Conservation (phyloP, 2,888 invertebrate species). For the Mythimna ferrago region DNA sequence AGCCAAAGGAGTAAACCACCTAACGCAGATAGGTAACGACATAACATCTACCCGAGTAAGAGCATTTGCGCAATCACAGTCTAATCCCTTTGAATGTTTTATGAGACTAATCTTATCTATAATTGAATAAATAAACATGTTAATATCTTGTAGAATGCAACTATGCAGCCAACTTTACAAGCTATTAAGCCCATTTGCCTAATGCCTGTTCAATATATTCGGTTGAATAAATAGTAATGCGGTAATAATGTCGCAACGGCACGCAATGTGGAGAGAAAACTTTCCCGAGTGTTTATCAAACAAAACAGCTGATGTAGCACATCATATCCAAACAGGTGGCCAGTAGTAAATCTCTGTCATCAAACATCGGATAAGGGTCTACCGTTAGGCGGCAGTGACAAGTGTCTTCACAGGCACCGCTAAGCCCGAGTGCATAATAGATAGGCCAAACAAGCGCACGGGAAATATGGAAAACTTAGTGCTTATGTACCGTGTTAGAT, state of each 20-base stretch:
- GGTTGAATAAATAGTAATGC: conserved; percentile 56
- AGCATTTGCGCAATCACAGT: conserved; percentile 47
- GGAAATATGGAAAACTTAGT: conserved; percentile 37
- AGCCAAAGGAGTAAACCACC: conserved; percentile 57
- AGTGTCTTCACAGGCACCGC: conserved; percentile 55
- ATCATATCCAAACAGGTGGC: conserved; percentile 73
- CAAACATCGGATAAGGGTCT: conserved; percentile 76
- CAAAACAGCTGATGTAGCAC: conserved; percentile 73
- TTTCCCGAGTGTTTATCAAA: conserved; percentile 76
- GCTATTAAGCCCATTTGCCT: conserved; percentile 58
- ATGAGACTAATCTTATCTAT: conserved; percentile 60
- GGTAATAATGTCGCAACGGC: conserved; percentile 57
- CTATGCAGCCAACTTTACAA: conserved; percentile 54
- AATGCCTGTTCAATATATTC: conserved; percentile 58
- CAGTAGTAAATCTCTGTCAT: conserved; percentile 76
- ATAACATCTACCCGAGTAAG: conserved; percentile 30
- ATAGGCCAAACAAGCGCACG: conserved; percentile 18
- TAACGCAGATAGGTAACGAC: conserved; percentile 47
- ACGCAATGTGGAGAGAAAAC: conserved; percentile 67
- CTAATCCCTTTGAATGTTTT: conserved; percentile 51
- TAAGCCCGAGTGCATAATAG: background rate
- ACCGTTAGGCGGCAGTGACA: conserved; percentile 77
- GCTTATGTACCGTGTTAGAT: conserved; percentile 5
- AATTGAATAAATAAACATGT: conserved; percentile 64
- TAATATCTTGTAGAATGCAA: conserved; percentile 66